Conservation (phyloP, 2,888 invertebrate species). For the Apotomis turbidana region DNA sequence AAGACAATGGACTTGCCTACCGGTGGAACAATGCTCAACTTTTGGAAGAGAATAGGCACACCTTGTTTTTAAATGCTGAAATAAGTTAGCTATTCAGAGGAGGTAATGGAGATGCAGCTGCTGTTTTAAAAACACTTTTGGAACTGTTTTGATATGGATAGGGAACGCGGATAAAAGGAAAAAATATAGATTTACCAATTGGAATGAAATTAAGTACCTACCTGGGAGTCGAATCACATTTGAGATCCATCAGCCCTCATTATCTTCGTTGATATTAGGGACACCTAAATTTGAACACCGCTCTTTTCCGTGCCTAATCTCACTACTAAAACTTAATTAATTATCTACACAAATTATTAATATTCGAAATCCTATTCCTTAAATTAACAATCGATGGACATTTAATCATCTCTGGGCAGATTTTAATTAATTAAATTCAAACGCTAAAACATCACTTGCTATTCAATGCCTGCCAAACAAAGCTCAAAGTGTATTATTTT, state of each 20-base stretch:
- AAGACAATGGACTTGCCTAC: slow-evolving; percentile 38
- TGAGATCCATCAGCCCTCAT: no score
- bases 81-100: slow-evolving; percentile 29
- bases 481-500: slow-evolving; percentile 83
- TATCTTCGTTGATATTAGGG: no score
- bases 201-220: no score
- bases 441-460: slow-evolving; percentile 78
- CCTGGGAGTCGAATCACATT: no score
- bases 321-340: no score
- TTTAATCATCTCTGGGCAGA: slow-evolving; percentile 63
- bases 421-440: slow-evolving; percentile 81
- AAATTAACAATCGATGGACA: slow-evolving; percentile 44
- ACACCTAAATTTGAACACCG: no score
- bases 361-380: slow-evolving; percentile 1
- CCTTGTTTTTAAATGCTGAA: slow-evolving; percentile 40
- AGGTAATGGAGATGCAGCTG: slow-evolving; percentile 20
- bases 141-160: neutral
- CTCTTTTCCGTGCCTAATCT: no score
- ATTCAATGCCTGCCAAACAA: slow-evolving; percentile 78
- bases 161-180: no score
- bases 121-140: neutral
- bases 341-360: neutral
- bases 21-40: slow-evolving; percentile 28
- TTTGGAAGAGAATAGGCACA: slow-evolving; percentile 34
- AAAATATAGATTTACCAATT: no score